Conservation (phyloP, 2,797 vertebrate species). For the Poeciliopsis paucimaculata region DNA sequence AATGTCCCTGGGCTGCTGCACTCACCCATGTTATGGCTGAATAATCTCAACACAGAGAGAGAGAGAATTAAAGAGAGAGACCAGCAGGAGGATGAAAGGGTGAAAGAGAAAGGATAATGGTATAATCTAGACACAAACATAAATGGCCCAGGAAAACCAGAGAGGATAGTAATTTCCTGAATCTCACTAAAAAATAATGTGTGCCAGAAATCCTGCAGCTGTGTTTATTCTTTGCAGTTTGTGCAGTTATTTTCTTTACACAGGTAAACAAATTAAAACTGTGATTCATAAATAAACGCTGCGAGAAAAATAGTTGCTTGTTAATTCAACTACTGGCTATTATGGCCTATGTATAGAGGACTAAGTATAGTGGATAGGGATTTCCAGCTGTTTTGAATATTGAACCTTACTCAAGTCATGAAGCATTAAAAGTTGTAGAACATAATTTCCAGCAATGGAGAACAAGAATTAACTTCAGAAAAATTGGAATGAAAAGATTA, state of each 20-base stretch:
- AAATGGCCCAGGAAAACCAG: constrained; percentile 6
- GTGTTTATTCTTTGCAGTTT: neutral
- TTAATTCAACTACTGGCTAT: neutral
- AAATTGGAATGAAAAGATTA: neutral
- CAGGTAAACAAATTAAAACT: constrained; percentile 20
- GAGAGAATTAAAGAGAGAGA: constrained; percentile 14
- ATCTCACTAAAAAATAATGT: neutral
- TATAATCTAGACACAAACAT: neutral
- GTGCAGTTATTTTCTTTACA: constrained; percentile 17
- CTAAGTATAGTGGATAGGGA: neutral
- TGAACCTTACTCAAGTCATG: neutral
- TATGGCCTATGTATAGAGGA: neutral
- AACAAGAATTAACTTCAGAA: neutral
- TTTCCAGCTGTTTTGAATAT: neutral
- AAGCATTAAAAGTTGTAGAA: neutral
- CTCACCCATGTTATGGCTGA: constrained; percentile 55
- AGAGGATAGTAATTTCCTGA: neutral
- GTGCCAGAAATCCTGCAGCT: constrained; percentile 6
- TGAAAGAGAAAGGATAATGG: constrained; percentile 11
- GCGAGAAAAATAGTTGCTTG: neutral
- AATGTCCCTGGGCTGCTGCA: constrained; percentile 52
- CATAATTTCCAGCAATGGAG: neutral
- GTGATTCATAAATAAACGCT: neutral
- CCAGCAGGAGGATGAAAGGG: constrained; percentile 25
- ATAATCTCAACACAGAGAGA: constrained; percentile 10